Evolutionary conservation across 1,140 invertebrate genomes (phyloP).

Genomic region (Leptestheria dahalacensis): DNA sequence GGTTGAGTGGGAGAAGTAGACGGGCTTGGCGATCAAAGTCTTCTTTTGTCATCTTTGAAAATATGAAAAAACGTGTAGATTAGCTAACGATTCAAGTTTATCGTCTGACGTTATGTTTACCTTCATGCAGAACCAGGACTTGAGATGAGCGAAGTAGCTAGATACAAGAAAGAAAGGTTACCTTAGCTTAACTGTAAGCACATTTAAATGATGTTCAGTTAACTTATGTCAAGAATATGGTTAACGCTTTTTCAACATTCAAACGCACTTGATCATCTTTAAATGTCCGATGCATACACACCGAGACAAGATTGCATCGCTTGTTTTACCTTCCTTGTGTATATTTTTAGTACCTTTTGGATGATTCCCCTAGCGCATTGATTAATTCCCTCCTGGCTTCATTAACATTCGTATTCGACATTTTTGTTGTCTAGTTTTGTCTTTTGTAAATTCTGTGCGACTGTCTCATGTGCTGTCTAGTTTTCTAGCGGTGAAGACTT

Average conservation of each 20-base stretch:
- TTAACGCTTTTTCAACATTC: too few relatives aligned
- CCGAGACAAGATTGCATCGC: too few relatives aligned
- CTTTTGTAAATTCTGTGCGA: slow-evolving; percentile 1
- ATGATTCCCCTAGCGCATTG: slow-evolving; percentile 2
- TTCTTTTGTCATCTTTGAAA: slow-evolving; percentile 46
- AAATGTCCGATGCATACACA: too few relatives aligned
- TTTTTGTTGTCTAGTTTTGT: slow-evolving; percentile 4
- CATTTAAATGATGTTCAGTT: neutral
- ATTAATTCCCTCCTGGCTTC: neutral
- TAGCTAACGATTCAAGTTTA: neutral
- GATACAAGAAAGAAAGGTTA: slow-evolving; percentile 2
- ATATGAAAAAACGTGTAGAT: neutral
- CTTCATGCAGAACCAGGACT: slow-evolving; percentile 13
- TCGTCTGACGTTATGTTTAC: neutral
- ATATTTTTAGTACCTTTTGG: too few relatives aligned
- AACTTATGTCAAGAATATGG: too few relatives aligned
- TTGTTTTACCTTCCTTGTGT: too few relatives aligned
- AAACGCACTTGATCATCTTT: too few relatives aligned
- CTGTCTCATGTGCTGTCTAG: too few relatives aligned
- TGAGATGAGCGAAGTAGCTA: slow-evolving; percentile 11
- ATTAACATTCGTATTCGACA: neutral
- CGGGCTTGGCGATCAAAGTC: slow-evolving; percentile 62
- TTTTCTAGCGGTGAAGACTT: too few relatives aligned
- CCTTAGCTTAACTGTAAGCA: neutral
- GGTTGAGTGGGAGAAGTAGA: slow-evolving; percentile 45